These are phyloP conservation scores for Nymphalis polychloros DNA, from an alignment of 2,888 invertebrate genomes.

Conservation along the genomic window DNA sequence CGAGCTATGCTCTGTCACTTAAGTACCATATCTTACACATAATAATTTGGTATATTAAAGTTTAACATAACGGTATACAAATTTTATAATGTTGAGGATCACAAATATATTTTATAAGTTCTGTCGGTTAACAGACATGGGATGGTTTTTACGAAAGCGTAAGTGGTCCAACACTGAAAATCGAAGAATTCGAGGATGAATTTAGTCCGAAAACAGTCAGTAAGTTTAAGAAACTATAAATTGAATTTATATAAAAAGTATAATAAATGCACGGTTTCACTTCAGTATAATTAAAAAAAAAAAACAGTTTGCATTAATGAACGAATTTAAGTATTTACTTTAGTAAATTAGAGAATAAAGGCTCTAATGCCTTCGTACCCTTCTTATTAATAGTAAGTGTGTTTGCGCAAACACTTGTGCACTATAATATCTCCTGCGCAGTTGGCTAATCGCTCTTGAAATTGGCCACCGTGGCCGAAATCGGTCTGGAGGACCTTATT, in stretches of 20 bases:
- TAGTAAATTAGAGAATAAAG: no score
- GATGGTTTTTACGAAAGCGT: conserved; percentile 69
- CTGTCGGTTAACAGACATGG: conserved; percentile 60
- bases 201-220: conserved; percentile 59
- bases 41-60: neutral
- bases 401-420: no score
- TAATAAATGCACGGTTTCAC: neutral
- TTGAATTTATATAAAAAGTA: no score
- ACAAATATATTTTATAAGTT: neutral
- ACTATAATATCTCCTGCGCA: no score
- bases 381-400: no score
- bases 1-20: no score
- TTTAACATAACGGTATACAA: neutral
- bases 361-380: no score
- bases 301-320: neutral
- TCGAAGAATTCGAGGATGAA: conserved; percentile 69
- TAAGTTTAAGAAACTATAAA: conserved; percentile 44
- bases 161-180: conserved; percentile 56
- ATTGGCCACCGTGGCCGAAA: no score
- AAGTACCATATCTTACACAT: no score
- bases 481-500: no score
- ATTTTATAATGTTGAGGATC: neutral
- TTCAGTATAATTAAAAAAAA: neutral
- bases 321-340: no score
- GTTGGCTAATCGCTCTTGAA: no score